Base-by-base conservation (phyloP, 2,797 vertebrate species). In the Harpagifer antarcticus region DNA sequence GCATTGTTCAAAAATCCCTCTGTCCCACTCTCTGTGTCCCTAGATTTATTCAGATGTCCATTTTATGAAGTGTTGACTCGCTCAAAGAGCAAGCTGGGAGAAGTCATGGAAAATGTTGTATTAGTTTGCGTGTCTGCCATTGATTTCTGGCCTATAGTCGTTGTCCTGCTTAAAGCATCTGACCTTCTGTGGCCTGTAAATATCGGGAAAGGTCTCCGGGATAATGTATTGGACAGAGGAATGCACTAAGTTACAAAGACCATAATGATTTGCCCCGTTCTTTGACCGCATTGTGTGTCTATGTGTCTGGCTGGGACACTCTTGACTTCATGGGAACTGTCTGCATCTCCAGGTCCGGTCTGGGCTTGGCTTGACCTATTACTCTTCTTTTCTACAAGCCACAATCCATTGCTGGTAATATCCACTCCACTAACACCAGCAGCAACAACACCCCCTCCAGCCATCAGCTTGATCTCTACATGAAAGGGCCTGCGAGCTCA, bases 401-500 rank as follows among this genome's bases (percentile, higher is more conserved):
- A 77, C 74, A 88, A 74, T 74, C 55, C 68, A 63, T 23, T 43
- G 58, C 64, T 78, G 85, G 80, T 77, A 88, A 88, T 72, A 92
- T 86, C 79, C 82, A 78, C 80, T 83, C 78, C 74, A 81, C 64
- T 76, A 71, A 74, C 68, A 62, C 82, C 82, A 60, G 71, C 82
- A 86, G 73, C 73, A 83, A 83, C 83, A 88, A 84, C 80, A 81
- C 52, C 57, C 77, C 86, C 80, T 81, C 81, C 72, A 76, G 65
- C 68, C 63, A 72, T 78, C 43, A 6, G 73, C 86, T 88, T 89
- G 82, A 92, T 91, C 89, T 89, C 74, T 84, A 93, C 92, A 93
- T 93, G 87, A 92, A 93, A 93, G 90, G 57, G 76, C 68, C 72
- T 70, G 76, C 81, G 27, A 93, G 86, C 92, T 93, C 90, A 91